Percentiles rank a stretch among this genome's conserved stretches.
Conservation (phyloP, 2,888 invertebrate species). For the Allophyes oxyacanthae region DNA sequence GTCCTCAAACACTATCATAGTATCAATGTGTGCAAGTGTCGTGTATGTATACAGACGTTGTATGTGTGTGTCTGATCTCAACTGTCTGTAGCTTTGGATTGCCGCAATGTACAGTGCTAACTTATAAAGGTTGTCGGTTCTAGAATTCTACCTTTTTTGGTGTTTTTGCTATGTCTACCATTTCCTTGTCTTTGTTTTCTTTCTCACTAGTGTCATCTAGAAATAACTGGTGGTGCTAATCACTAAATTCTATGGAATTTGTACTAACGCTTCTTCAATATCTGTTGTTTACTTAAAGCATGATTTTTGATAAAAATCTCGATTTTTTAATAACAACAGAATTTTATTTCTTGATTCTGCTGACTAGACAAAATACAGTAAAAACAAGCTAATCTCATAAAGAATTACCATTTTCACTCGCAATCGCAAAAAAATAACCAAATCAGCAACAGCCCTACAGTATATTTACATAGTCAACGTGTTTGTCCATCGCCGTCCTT, state of each 20-base stretch:
- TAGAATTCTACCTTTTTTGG: neutral
- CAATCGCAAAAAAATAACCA: neutral
- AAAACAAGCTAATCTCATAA: constrained; percentile 11
- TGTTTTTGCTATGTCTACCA: neutral
- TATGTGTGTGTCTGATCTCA: constrained; percentile 21
- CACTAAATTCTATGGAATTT: no score
- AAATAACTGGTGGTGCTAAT: no score
- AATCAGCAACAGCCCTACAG: constrained; percentile 32
- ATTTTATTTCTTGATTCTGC: neutral
- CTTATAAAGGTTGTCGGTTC: constrained; percentile 22
- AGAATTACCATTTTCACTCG: no score
- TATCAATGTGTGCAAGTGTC: constrained; percentile 2
- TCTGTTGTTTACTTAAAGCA: no score
- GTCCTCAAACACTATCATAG: constrained; percentile 27
- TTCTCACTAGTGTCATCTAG: no score
- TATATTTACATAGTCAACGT: constrained; percentile 52
- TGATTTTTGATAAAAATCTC: no score
- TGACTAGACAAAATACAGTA: constrained; percentile 3
- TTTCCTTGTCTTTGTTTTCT: neutral
- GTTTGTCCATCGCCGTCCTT: constrained; percentile 52
- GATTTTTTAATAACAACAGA: no score
- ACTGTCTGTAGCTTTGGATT: constrained; percentile 25
- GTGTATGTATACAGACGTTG: neutral
- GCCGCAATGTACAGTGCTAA: constrained; percentile 25
- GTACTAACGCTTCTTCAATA: no score